Evolutionary conservation across 2,888 invertebrate genomes (phyloP).

Genomic region (Limnephilus rhombicus): DNA sequence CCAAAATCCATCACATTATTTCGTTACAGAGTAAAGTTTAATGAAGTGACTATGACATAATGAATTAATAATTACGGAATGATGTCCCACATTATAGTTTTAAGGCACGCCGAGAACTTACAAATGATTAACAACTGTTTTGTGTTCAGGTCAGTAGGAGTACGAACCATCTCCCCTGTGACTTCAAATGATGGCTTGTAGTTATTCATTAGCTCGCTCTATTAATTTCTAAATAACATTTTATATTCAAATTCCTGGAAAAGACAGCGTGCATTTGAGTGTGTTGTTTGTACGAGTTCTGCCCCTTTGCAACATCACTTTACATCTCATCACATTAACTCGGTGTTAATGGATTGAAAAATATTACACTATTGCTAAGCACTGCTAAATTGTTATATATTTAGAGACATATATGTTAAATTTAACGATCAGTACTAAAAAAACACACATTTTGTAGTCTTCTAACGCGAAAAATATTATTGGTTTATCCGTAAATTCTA

Average conservation of each 20-base stretch:
- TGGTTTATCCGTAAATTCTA: no score
- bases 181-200: conserved; percentile 54
- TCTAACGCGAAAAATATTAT: no score
- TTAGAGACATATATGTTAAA: not conserved
- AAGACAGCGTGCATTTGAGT: conserved; percentile 19
- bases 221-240: conserved; percentile 21
- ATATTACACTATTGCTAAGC: not conserved
- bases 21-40: not conserved
- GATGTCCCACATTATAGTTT: conserved; percentile 5
- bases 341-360: not conserved
- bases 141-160: conserved; percentile 33
- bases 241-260: conserved; percentile 26
- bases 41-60: conserved; percentile 4
- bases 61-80: conserved; percentile 20
- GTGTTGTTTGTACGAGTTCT: not conserved
- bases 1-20: not conserved
- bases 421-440: no score
- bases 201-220: conserved; percentile 53
- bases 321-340: not conserved
- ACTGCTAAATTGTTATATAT: not conserved
- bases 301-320: not conserved
- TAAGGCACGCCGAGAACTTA: conserved; percentile 31
- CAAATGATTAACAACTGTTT: conserved; percentile 42
- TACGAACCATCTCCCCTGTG: conserved; percentile 53
- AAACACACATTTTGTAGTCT: no score